phyloP scores from a whole-genome alignment of 2,797 vertebrate genomes.

The Fundulus diaphanus region DNA sequence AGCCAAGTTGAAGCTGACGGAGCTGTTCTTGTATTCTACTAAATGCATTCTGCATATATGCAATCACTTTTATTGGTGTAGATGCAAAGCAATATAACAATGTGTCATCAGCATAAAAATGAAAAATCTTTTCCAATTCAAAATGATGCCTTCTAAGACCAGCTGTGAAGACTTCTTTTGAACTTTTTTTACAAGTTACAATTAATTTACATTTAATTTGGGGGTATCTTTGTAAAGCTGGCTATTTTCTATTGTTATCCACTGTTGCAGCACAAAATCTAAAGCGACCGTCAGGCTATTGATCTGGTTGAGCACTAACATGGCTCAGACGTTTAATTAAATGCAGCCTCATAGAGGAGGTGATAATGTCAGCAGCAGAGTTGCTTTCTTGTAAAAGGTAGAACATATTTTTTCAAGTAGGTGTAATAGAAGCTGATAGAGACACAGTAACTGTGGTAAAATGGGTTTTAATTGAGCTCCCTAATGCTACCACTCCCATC shows the following conservation, averaged over 20 bases:
- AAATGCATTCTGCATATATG: no score
- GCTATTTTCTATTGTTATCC: background rate
- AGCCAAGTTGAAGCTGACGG: no score
- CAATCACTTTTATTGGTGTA: no score
- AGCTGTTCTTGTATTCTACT: no score
- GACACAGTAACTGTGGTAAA: background rate
- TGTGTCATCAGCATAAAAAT: no score
- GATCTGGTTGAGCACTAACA: background rate
- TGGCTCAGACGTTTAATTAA: constrained; percentile 2
- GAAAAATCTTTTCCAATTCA: no score
- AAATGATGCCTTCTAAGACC: background rate
- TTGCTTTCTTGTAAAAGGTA: background rate
- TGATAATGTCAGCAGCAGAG: background rate
- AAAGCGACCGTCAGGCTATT: background rate
- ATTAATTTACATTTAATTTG: background rate
- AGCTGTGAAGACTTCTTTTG: background rate
- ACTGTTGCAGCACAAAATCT: constrained; percentile 2
- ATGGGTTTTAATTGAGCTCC: background rate
- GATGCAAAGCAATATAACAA: no score
- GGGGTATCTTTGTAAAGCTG: background rate
- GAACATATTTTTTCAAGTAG: background rate
- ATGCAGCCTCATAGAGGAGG: background rate
- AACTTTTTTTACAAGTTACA: background rate
- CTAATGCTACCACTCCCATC: constrained; percentile 8
- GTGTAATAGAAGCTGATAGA: background rate